Evolutionary conservation across 1,140 invertebrate species (phyloP), one percentile per base, ranked within the genome.

Genomic region (Armadillidium nasatum): DNA sequence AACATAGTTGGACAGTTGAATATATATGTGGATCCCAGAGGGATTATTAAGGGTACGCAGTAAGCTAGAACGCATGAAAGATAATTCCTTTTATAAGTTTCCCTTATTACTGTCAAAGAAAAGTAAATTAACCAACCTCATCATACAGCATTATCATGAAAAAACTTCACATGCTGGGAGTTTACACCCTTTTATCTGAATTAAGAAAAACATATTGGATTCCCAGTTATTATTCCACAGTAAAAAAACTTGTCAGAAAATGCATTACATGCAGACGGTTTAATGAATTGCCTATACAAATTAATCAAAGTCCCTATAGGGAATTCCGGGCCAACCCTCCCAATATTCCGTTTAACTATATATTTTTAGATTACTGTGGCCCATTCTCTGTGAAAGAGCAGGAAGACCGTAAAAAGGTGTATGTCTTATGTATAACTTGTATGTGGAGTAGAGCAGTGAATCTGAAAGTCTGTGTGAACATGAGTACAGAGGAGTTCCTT

Each of bases 361-460:
- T 71, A 11, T 71, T 71, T 10, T 4, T 71, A 19, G 69, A 71
- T 10, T 44, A 71, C 9, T 15, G 1, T 19, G 69, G 69, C 9
- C 69, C 69, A 0, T 71, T 19, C 7, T 3, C 1, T 2, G 69
- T 71, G 21, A 71, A 9, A 21, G 13, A 15, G 2, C 0, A 71
- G 7, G 69, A 21, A 3, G 13, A 23, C 1, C 4, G 22, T 4
- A 2, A 19, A 21, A 71, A 71, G 69, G 22, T 22, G 11, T 71
- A 21, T 11, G 13, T 71, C 1, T 22, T 71, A 4, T 71, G 69
- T 9, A 23, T 71, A 19, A 71, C 22, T 15, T 71, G 69, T 44
- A 15, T 71, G 13, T 71, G 22, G 69, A 71, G 69, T 21, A 71
- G 69, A 22, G 69, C 69, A 15, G 69, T 71, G 0, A 71, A 71